Evolutionary conservation across 1,140 invertebrate genomes (phyloP), one percentile per base, ranked within the genome.

Genomic region (Magallana ariakensis): DNA sequence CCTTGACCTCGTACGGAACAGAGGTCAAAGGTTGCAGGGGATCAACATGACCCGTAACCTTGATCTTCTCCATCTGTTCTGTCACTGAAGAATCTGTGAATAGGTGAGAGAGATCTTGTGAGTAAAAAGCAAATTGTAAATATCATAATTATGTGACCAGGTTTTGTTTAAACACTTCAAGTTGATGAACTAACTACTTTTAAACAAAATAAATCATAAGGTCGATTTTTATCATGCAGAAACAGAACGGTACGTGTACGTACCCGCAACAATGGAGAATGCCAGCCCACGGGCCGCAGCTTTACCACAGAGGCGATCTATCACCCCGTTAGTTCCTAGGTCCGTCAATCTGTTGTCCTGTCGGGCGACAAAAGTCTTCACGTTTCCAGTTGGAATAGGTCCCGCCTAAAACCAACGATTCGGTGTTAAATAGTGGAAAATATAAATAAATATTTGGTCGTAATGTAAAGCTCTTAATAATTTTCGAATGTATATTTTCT

Each of bases 361-460:
- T 33, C 66, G 22, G 66, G 66, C 66, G 6, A 75, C 66, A 75
- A 75, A 75, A 11, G 66, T 75, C 11, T 75, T 75, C 22, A 75
- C 8, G 22, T 75, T 75, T 13, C 66, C 66, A 22, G 10, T 11
- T 13, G 66, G 66, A 26, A 75, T 75, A 7, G 66, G 66, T 33
- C 66, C 66, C 33, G 66, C 66, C 66, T 75, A 26, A 33, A 75
- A 75, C 66, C 66, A 75, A 10, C 26, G 9, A 33, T 75, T 46
- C 33, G n/a, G n/a, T n/a, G n/a, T n/a, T n/a, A n/a, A n/a, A 46
- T 4, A 46, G 33, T 4, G 33, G 33, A 2, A 46, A 46, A 46
- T 46, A 46, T 46, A 46, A 46, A 46, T 46, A 46, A 46, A 46
- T 46, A 5, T 46, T 46, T 46, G 33, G 5, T 46, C 33, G 33